Evolutionary conservation across 2,113 vertebrate genomes (phyloP), one percentile per base, ranked within the genome.

Genomic region (Embiotoca jacksoni): DNA sequence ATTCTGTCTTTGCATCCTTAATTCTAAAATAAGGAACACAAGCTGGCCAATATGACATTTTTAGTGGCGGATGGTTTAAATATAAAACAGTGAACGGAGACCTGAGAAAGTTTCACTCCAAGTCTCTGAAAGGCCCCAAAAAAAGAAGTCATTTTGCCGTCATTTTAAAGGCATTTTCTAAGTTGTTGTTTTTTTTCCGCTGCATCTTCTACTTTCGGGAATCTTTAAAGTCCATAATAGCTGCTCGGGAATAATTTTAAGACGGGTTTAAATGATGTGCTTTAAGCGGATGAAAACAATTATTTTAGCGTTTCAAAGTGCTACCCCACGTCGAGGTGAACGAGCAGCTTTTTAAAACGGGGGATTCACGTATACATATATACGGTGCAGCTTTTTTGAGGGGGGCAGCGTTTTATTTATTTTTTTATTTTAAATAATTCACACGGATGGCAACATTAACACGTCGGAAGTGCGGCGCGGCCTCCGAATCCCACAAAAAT

Each of bases 1-100:
- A 92, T 90, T 90, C 67, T 67, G 59, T 60, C 82, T 88, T 86
- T 90, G 80, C 83, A 89, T 84, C 75, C 86, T 84, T 91, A 89
- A 91, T 86, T 91, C 78, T 90, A 84, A 92, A 93, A 90, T 87
- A 93, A 90, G 90, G 75, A 90, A 84, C 84, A 82, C 81, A 63
- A 87, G 90, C 82, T 80, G 50, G 73, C 82, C 75, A 90, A 87
- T 73, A 63, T 69, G 75, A 83, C 73, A 80, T 83, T 91, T 91
- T 80, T 68, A 82, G 69, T 49, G 60, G 55, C 66, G 57, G 72
- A 80, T 57, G 72, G 72, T 77, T 82, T 85, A 82, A 91, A 86
- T 90, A 81, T 89, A 83, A 78, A 85, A 49, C 49, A 16, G 58
- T 23, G 52, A 75, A 5, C 6, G 2, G n/a, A 65, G 71, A 36